Evolutionary conservation across 2,113 vertebrate genomes (phyloP).

Genomic region (Hypanus sabinus): DNA sequence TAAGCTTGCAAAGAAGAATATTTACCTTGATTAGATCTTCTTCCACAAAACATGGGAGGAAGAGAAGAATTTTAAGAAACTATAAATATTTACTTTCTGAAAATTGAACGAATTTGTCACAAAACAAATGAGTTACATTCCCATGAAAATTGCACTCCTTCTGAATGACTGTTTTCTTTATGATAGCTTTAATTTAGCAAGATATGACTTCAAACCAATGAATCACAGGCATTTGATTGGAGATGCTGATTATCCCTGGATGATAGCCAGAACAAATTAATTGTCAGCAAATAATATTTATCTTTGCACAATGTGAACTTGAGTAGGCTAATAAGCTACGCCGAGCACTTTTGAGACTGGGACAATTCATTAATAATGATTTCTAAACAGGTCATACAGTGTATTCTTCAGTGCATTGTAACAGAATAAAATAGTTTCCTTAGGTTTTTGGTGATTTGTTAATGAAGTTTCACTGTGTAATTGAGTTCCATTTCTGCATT

Average conservation of each 20-base stretch:
- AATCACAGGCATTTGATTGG: conserved; percentile 17
- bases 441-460: not conserved
- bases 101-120: not conserved
- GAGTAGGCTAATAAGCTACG: not conserved
- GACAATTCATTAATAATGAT: conserved; percentile 26
- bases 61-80: not conserved
- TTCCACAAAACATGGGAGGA: not conserved
- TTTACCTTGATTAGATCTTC: not conserved
- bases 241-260: conserved; percentile 1
- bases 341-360: not conserved
- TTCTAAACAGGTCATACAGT: not conserved
- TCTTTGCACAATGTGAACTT: conserved; percentile 8
- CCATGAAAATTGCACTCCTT: not conserved
- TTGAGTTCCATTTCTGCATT: not conserved
- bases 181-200: not conserved
- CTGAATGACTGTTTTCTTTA: not conserved
- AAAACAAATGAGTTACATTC: not conserved
- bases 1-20: not conserved
- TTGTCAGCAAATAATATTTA: conserved; percentile 34
- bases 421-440: not conserved
- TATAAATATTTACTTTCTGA: not conserved
- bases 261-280: conserved; percentile 8
- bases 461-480: not conserved
- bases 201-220: not conserved
- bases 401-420: conserved; percentile 4